These are phyloP conservation scores for Diglossa cyanea DNA, from an alignment of 2,797 vertebrate genomes.

Conservation along the genomic window DNA sequence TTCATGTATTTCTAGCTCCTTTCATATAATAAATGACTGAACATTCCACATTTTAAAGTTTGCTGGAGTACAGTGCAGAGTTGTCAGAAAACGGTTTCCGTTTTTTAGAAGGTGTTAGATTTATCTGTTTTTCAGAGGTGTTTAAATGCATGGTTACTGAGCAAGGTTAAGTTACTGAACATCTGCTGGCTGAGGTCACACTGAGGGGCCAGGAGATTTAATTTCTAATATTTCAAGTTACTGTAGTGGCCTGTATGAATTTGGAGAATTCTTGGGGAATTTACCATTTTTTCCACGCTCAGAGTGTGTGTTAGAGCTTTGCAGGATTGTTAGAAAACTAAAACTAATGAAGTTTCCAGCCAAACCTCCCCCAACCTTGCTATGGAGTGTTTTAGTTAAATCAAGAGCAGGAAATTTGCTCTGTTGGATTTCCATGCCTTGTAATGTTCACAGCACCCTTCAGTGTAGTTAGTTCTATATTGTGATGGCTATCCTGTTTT, in stretches of 20 bases:
- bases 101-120: not conserved
- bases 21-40: not conserved
- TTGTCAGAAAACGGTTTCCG: not conserved
- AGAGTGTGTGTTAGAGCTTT: not conserved
- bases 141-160: not conserved
- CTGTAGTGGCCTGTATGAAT: not conserved
- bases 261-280: not conserved
- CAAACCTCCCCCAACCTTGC: rapidly evolving
- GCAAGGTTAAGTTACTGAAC: not conserved
- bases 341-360: not conserved
- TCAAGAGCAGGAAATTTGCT: not conserved
- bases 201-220: not conserved
- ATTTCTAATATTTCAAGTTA: not conserved
- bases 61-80: not conserved
- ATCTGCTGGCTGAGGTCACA: not conserved
- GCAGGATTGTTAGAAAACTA: not conserved
- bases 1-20: not conserved
- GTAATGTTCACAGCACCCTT: not conserved
- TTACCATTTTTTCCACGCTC: not conserved
- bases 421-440: not conserved
- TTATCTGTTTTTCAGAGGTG: not conserved
- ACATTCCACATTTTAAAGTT: not conserved
- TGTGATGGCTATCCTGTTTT: not conserved
- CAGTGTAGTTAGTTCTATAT: not conserved
- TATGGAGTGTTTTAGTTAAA: not conserved